Conservation (phyloP, 2,113 vertebrate genomes). For the Anoura caudifer region DNA sequence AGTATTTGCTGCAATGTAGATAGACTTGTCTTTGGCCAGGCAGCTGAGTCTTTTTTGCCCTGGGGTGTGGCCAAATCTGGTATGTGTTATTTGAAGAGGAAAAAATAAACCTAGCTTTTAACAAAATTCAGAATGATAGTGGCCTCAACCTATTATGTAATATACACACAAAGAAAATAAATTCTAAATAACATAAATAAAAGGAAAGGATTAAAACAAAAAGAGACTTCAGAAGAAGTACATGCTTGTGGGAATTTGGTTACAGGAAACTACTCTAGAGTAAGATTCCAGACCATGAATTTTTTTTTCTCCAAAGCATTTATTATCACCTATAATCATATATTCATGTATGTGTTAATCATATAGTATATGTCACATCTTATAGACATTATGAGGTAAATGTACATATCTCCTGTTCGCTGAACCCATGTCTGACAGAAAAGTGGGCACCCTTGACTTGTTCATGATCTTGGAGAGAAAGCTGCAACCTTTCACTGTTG, state of each 20-base stretch:
- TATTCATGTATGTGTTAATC: not conserved
- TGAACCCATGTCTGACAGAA: not conserved
- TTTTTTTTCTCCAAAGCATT: not conserved
- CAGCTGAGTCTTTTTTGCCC: constrained; percentile 83
- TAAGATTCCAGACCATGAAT: not conserved
- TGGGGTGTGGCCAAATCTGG: constrained; percentile 52
- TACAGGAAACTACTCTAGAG: not conserved
- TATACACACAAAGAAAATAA: not conserved
- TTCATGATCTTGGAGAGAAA: not conserved
- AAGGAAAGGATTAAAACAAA: not conserved
- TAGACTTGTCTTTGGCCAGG: constrained; percentile 78
- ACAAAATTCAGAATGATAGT: not conserved
- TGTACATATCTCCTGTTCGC: not conserved
- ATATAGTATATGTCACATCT: not conserved
- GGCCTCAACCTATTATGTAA: not conserved
- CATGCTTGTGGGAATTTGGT: not conserved
- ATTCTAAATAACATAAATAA: not conserved
- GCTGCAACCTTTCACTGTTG: not conserved
- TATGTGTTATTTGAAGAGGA: not conserved
- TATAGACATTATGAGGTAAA: not conserved
- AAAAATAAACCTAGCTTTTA: not conserved
- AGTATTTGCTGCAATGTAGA: constrained; percentile 87
- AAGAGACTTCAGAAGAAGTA: not conserved
- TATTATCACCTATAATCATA: not conserved
- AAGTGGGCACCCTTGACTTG: no score